These are phyloP conservation scores for Clupea harengus DNA, from an alignment of 2,113 vertebrate genomes.

Conservation along the genomic window DNA sequence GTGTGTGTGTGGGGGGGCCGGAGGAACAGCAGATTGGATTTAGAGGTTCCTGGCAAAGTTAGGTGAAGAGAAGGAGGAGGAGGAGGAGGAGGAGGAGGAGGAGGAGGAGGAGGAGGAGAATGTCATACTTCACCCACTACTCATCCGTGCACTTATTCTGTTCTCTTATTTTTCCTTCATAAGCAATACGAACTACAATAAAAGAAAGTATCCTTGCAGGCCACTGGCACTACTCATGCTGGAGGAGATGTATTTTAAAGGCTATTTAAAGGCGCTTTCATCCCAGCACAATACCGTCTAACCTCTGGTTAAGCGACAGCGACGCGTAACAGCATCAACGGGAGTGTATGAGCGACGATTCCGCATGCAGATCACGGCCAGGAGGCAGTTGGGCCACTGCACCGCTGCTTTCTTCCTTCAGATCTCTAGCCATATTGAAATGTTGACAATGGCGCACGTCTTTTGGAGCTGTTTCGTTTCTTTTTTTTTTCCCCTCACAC, in stretches of 20 bases:
- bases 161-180: neutral
- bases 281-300: neutral
- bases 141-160: neutral
- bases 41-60: neutral
- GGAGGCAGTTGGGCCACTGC: neutral
- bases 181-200: neutral
- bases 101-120: neutral
- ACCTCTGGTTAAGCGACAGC: neutral
- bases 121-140: neutral
- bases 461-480: neutral
- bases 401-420: neutral
- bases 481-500: neutral
- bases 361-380: neutral
- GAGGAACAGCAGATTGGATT: constrained; percentile 5
- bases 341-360: neutral
- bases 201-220: neutral
- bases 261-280: neutral
- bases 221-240: neutral
- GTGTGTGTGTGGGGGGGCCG: constrained; percentile 2
- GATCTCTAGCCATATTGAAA: neutral
- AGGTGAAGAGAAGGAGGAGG: neutral
- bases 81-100: neutral
- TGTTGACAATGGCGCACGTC: neutral
- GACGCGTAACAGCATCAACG: neutral
- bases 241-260: neutral